Percentiles rank a stretch among this genome's conserved stretches.
Conservation (phyloP, 92 coral and sea anemone species). For the Actinernus sp. region DNA sequence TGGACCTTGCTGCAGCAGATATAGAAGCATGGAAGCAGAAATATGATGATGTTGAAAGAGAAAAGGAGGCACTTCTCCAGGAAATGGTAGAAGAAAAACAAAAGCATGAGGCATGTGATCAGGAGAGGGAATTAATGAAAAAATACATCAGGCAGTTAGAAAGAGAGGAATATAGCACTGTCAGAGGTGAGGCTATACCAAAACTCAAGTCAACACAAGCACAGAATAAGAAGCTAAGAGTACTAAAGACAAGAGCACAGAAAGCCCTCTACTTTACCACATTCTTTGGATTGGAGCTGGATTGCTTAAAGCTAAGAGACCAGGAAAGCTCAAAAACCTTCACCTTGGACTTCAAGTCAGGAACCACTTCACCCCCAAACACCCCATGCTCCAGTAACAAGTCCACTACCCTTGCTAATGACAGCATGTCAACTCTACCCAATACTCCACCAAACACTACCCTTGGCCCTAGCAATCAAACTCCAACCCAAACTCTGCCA, state of each 20-base stretch:
- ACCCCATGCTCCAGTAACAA: too few relatives aligned
- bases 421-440: too few relatives aligned
- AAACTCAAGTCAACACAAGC: slow-evolving; percentile 50
- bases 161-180: slow-evolving; percentile 15
- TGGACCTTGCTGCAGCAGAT: slow-evolving; percentile 1
- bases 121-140: slow-evolving; percentile 16
- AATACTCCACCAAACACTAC: too few relatives aligned
- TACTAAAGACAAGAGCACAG: slow-evolving; percentile 36
- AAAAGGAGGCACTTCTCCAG: slow-evolving; percentile 6
- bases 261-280: slow-evolving; percentile 35
- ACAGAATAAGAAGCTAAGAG: slow-evolving; percentile 47
- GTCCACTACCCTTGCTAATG: too few relatives aligned
- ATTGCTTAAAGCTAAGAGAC: slow-evolving; percentile 33
- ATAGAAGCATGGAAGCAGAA: slow-evolving; percentile 8
- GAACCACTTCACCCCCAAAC: not conserved
- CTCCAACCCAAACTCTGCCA: too few relatives aligned
- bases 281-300: slow-evolving; percentile 50
- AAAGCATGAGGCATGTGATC: not conserved
- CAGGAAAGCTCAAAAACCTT: slow-evolving; percentile 17
- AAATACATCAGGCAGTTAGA: slow-evolving; percentile 50
- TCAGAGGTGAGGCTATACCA: slow-evolving; percentile 28
- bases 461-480: too few relatives aligned
- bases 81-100: slow-evolving; percentile 28
- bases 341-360: slow-evolving; percentile 14
- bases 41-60: slow-evolving; percentile 23